phyloP scores from a whole-genome alignment of 2,888 invertebrate species.

The Camptogramma bilineatum region DNA sequence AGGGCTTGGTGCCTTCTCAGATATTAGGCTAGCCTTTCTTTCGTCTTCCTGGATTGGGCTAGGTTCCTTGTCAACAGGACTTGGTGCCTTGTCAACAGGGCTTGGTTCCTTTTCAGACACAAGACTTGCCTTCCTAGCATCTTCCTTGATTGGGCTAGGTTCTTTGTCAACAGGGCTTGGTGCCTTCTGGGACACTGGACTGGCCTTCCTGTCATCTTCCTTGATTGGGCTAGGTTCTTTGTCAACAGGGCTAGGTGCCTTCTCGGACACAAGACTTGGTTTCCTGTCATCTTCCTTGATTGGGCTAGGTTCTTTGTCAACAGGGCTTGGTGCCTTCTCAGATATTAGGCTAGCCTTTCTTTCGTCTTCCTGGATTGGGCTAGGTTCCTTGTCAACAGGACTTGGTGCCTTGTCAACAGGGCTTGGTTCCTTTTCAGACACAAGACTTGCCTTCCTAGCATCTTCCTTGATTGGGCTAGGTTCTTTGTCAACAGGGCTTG shows the following conservation, averaged over 20 bases:
- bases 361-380: too few species aligned
- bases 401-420: background rate
- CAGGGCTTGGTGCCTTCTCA: conserved; percentile 13
- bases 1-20: conserved; percentile 18
- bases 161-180: conserved; percentile 26
- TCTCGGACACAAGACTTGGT: too few species aligned
- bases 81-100: conserved; percentile 15
- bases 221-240: conserved; percentile 25
- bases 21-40: background rate
- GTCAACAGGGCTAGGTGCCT: conserved; percentile 16
- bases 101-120: too few species aligned
- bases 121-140: too few species aligned
- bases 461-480: conserved; percentile 9
- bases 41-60: too few species aligned
- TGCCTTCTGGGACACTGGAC: conserved; percentile 27
- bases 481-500: conserved; percentile 23
- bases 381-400: background rate
- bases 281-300: conserved; percentile 11
- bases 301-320: conserved; percentile 35
- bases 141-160: background rate
- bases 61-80: conserved; percentile 11
- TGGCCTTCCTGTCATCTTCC: conserved; percentile 23
- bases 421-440: conserved; percentile 26
- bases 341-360: background rate
- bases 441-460: conserved; percentile 26